These are phyloP conservation scores for Pelosia muscerda DNA, from an alignment of 2,888 invertebrate species.

Conservation along the genomic window DNA sequence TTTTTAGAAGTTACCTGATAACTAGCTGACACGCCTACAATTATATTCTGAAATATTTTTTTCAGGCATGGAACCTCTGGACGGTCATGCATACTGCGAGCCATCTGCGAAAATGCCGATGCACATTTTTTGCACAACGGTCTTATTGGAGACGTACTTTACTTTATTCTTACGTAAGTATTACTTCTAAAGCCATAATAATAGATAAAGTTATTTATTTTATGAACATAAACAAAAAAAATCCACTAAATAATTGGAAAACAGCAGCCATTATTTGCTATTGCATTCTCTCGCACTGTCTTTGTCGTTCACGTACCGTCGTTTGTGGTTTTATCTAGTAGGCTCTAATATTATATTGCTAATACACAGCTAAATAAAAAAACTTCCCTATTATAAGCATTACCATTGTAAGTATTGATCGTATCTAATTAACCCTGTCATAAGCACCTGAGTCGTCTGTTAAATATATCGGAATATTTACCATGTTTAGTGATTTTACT, in stretches of 20 bases:
- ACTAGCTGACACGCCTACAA: neutral
- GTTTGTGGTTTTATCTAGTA: neutral
- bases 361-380: too few relatives aligned
- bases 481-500: too few relatives aligned
- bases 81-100: slow-evolving; percentile 87
- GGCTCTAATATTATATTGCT: neutral
- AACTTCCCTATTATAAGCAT: neutral
- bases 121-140: slow-evolving; percentile 88
- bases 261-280: neutral
- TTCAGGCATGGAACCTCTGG: slow-evolving; percentile 87
- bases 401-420: neutral
- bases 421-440: neutral
- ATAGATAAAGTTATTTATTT: neutral
- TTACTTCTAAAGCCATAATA: neutral
- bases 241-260: neutral
- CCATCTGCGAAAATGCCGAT: slow-evolving; percentile 89
- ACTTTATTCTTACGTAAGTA: slow-evolving; percentile 90
- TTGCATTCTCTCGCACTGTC: neutral
- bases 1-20: neutral
- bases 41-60: slow-evolving; percentile 24
- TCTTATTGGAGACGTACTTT: slow-evolving; percentile 88
- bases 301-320: too few relatives aligned
- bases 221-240: neutral
- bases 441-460: too few relatives aligned
- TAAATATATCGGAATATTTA: too few relatives aligned